Conservation (phyloP, 1,140 invertebrate species). For the Trichoplusia ni region DNA sequence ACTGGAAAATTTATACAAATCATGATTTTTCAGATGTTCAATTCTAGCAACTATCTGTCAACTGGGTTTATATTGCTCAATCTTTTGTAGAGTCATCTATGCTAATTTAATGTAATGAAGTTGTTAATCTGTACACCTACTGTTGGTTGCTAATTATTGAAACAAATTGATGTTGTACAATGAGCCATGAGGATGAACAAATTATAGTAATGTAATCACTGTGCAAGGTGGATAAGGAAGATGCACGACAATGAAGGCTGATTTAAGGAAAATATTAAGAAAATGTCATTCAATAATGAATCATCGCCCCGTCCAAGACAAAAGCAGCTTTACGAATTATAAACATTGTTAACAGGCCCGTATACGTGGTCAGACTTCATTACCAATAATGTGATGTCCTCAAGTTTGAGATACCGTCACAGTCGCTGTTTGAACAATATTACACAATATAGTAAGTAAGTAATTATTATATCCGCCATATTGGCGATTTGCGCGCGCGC, state of each 20-base stretch:
- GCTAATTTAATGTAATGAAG: too few species aligned
- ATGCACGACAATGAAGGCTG: not conserved
- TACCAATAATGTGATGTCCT: not conserved
- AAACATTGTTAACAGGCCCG: constrained; percentile 3
- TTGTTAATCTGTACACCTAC: too few species aligned
- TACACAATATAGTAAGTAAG: constrained; percentile 12
- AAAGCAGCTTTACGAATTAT: constrained; percentile 8
- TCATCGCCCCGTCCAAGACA: not conserved
- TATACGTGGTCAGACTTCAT: constrained; percentile 18
- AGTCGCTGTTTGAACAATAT: not conserved
- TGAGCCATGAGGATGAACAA: too few species aligned
- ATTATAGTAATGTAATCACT: too few species aligned
- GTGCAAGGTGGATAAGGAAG: too few species aligned
- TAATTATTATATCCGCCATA: constrained; percentile 49
- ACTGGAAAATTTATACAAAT: constrained; percentile 51
- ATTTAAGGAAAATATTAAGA: constrained; percentile 16
- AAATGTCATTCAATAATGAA: not conserved
- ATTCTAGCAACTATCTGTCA: not conserved
- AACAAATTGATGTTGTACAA: too few species aligned
- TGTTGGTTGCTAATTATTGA: too few species aligned
- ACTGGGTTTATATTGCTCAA: not conserved
- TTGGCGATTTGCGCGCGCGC: constrained; percentile 45
- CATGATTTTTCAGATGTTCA: constrained; percentile 17
- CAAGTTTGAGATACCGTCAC: constrained; percentile 5
- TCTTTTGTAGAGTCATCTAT: not conserved